Base-by-base conservation (phyloP, 2,113 vertebrate species). In the Zosterops borbonicus region DNA sequence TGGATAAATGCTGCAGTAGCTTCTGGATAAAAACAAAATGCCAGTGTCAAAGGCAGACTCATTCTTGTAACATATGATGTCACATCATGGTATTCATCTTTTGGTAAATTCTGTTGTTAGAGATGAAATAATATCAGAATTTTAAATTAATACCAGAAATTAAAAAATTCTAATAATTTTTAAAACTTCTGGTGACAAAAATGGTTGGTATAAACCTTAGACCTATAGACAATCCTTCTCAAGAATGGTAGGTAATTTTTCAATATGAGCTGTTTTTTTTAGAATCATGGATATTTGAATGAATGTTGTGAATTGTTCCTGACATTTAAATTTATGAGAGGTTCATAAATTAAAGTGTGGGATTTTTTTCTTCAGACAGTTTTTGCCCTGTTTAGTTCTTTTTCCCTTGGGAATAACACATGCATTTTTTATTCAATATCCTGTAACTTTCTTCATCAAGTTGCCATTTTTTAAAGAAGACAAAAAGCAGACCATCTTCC, bases 261-360 rank as follows among this genome's bases (percentile, higher is more conserved):
- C 46, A 53, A 20, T 77, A 47, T 11, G 59, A 87, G 28, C 46
- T 62, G 5, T 18, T 25, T 70, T 80, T 82, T 94, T 88, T 75
- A 84, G 59, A 93, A 89, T 92, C 21, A 76, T 58, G 18, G 52
- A 60, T 81, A 56, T 49, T 49, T 71, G 17, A 91, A 79, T 89
- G 88, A 89, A 76, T 79, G 52, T 55, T 84, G 10, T 83, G 31
- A 67, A 41, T 89, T 74, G 19, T 87, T 95, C 49, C 88, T 92
- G 41, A 9, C 58, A 83, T 96, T 70, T 90, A 94, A 94, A 94
- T 94, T 83, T 91, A 92, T 92, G 27, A 92, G 27, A 16, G 55
- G 9, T 89, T 96, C 35, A 83, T 75, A 87, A 64, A 85, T 95
- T 33, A 79, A 81, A 80, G 68, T 75, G 12, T 94, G 89, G 7